Conservation (phyloP, 2,797 vertebrate species). For the Tragelaphus oryx region DNA sequence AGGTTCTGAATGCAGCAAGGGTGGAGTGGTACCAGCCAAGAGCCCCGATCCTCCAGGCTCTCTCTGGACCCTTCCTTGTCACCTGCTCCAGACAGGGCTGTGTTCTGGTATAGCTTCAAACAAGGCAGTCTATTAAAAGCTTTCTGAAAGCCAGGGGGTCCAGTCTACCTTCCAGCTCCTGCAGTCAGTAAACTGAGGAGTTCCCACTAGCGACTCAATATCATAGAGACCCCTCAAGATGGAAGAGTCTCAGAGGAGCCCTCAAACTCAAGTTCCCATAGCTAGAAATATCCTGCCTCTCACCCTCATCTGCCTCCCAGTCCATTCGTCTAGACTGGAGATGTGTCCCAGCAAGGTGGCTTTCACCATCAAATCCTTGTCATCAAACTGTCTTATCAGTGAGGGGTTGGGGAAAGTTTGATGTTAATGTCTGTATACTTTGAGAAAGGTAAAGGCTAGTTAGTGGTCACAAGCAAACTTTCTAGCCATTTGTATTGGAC, state of each 20-base stretch:
- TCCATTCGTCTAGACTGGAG: neutral
- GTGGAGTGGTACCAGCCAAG: neutral
- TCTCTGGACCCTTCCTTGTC: neutral
- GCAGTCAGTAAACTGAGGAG: neutral
- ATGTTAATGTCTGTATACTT: neutral
- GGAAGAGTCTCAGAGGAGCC: neutral
- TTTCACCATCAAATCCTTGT: neutral
- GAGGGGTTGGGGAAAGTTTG: neutral
- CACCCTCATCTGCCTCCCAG: neutral
- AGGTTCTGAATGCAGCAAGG: neutral
- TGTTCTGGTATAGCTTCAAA: neutral
- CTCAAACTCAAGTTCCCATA: neutral
- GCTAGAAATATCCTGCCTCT: neutral
- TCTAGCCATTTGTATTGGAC: neutral
- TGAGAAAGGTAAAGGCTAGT: neutral
- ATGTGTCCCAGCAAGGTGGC: neutral
- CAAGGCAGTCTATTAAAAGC: neutral
- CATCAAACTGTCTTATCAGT: neutral
- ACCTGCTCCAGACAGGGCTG: neutral
- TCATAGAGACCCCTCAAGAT: neutral
- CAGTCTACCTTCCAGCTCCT: neutral
- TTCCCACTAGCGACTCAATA: neutral
- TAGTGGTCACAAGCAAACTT: neutral
- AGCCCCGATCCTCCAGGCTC: neutral
- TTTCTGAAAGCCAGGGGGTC: neutral